phyloP scores from a whole-genome alignment of 2,797 vertebrate genomes.

The Fistularia tabacaria region DNA sequence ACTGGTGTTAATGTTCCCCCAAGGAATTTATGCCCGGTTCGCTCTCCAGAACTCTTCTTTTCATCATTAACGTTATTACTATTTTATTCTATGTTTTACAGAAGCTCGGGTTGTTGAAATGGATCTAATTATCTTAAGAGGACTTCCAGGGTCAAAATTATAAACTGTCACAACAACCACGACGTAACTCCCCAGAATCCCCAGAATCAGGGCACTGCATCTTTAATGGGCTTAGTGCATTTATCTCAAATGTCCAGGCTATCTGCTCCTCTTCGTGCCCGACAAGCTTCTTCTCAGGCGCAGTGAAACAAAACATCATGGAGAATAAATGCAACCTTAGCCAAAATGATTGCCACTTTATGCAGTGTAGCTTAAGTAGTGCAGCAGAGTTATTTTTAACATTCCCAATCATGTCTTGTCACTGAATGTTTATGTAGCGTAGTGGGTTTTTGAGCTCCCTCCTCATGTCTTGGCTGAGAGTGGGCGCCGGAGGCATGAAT shows the following conservation, averaged over 20 bases:
- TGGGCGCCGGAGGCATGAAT: slow-evolving; percentile 59
- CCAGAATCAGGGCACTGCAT: slow-evolving; percentile 21
- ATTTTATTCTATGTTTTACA: neutral
- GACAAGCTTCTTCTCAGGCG: slow-evolving; percentile 37
- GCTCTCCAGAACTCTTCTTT: slow-evolving; percentile 6
- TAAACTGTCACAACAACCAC: slow-evolving; percentile 1
- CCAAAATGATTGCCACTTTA: slow-evolving; percentile 20
- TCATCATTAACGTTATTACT: neutral
- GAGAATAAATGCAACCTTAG: slow-evolving; percentile 20
- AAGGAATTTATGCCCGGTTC: slow-evolving; percentile 17
- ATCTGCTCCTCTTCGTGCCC: slow-evolving; percentile 21
- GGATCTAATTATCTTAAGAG: slow-evolving; percentile 29
- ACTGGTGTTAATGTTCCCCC: slow-evolving; percentile 18
- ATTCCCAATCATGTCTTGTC: slow-evolving; percentile 50
- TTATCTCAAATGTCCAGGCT: slow-evolving; percentile 52
- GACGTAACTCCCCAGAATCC: slow-evolving; percentile 9
- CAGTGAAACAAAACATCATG: slow-evolving; percentile 23
- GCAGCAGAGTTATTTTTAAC: slow-evolving; percentile 60
- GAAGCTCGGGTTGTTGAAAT: slow-evolving; percentile 20
- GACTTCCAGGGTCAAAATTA: slow-evolving; percentile 24
- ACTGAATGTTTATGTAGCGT: slow-evolving; percentile 39
- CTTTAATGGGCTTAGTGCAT: slow-evolving; percentile 46
- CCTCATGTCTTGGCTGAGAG: slow-evolving; percentile 47
- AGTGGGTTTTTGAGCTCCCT: slow-evolving; percentile 44
- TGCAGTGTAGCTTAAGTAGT: slow-evolving; percentile 27